Evolutionary conservation across 2,113 vertebrate species (phyloP), one percentile per base, ranked within the genome.

Genomic region (Rutilus rutilus): DNA sequence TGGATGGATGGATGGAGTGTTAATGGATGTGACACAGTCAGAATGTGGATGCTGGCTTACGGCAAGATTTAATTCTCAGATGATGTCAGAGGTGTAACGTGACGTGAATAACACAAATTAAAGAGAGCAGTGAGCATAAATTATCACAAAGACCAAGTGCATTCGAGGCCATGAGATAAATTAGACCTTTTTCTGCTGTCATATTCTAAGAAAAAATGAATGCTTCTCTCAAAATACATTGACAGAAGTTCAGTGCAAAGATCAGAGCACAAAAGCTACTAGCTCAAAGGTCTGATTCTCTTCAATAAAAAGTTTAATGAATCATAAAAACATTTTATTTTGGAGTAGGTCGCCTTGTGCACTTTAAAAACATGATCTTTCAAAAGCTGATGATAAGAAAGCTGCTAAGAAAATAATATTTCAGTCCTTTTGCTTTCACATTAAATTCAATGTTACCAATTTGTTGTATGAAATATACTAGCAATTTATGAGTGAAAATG

Each of bases 21-120:
- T 67, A 59, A 62, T 45, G 12, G 19, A 17, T 85, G 83, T 64
- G 36, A 67, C 73, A 67, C 74, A 62, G 6, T 62, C 36, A 42
- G 71, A 81, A 62, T 59, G 33, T 74, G 67, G 11, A 45, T 4
- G 19, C 33, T 47, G 77, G 23, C 75, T 69, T 74, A 25, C 11
- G 65, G 52, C 65, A 2, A 86, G 79, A 80, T 17, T 25, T 23
- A 39, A 59, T 73, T 71, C 50, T 71, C 39, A 4, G 3, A 47
- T 80, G 77, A 69, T n/a, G 45, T 80, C 25, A 85, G 25, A 25
- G 71, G 30, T 82, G 67, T 74, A 54, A 59, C 71, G 33, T 21
- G 36, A 73, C 36, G 5, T 3, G 65, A 57, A 19, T 6, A 54
- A 50, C 39, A 45, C 75, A 57, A 54, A 67, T 85, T 52, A 19